Evolutionary conservation across 1,140 invertebrate genomes (phyloP).

Genomic region (Portunus trituberculatus): DNA sequence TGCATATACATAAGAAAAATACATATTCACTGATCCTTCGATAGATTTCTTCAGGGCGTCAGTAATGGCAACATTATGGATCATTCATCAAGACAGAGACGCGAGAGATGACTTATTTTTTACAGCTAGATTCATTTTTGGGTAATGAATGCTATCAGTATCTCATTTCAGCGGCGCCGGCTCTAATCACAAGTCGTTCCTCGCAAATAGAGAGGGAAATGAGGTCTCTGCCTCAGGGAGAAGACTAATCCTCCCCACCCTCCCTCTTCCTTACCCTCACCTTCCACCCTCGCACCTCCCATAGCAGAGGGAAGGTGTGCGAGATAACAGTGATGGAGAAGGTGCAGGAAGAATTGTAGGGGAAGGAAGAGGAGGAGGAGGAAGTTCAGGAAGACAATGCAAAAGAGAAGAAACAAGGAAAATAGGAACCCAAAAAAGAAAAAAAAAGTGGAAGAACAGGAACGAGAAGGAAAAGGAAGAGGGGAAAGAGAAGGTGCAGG

Average conservation of each 20-base stretch:
- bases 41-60: too few species aligned
- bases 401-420: too few species aligned
- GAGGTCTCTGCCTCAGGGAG: background rate
- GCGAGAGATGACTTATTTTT: background rate
- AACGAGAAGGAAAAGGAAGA: too few species aligned
- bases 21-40: too few species aligned
- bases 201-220: constrained; percentile 36
- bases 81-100: background rate
- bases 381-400: background rate
- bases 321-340: background rate
- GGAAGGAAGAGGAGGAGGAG: background rate
- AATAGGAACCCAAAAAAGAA: too few species aligned
- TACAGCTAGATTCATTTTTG: background rate
- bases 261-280: background rate
- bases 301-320: background rate
- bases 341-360: background rate
- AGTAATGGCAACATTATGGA: background rate
- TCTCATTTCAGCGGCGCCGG: constrained; percentile 39
- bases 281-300: background rate
- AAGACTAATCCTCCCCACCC: background rate
- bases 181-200: constrained; percentile 34
- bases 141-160: constrained; percentile 45
- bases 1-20: too few species aligned
- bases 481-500: too few species aligned
- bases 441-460: too few species aligned